Evolutionary conservation across 2,797 vertebrate genomes (phyloP), one percentile per base, ranked within the genome.

Genomic region (Emydoidea blandingii): DNA sequence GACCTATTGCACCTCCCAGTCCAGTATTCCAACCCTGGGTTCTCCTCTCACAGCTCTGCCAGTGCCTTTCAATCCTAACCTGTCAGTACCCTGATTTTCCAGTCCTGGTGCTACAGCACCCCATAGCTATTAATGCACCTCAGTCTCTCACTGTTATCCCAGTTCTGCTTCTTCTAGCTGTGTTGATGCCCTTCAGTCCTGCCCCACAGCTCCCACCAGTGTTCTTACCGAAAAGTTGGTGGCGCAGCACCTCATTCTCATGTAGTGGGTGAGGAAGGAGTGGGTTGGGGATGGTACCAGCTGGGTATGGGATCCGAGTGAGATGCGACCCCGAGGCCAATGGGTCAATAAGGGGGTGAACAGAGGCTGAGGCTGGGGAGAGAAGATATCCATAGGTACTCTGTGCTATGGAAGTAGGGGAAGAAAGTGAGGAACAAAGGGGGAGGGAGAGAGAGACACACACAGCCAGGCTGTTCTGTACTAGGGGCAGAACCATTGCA

Each of bases 311-410:
- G 98, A 99, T 99, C 96, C 99, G 99, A 92, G 99, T 99, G 96
- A 99, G 99, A 97, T 99, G 99, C 93, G 99, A 99, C 97, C 99
- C 99, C 96, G 99, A 99, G 85, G 99, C 98, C 78, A 99, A 98
- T 78, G 99, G 99, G 98, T 99, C 99, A 47, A 99, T 99, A 97
- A 99, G 99, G 98, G 99, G 99, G 98, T 99, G 99, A 98, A 99
- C 99, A 21, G 99, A 99, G 97, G 99, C 99, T 94, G 99, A 99
- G 97, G 99, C 99, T 99, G 97, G 96, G 97, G 98, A 98, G 79
- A 92, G 81, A 96, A 89, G 87, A 82, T 59, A 94, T 0, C 50
- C 47, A 8, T 59, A 88, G 27, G 0, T 90, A 78, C 1, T 21
- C 16, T 31, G 31, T 47, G 41, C 31, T 1, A 0, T 3, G 31